phyloP scores from a whole-genome alignment of 2,113 vertebrate genomes.

The Erpornis zantholeuca region DNA sequence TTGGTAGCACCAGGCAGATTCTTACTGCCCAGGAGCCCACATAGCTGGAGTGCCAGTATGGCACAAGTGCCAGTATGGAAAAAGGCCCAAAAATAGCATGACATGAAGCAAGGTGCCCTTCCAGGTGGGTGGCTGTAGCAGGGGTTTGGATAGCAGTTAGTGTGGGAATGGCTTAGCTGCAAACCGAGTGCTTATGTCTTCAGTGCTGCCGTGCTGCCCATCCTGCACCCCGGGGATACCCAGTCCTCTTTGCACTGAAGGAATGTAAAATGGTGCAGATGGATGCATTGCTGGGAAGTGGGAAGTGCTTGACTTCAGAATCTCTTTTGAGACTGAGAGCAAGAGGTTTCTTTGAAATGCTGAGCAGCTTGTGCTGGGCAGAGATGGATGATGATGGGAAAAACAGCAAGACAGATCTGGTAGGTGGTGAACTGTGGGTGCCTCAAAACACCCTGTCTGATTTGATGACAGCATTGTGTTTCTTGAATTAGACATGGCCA shows the following conservation, averaged over 20 bases:
- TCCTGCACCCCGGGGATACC: not conserved
- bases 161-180: not conserved
- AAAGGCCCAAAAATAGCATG: not conserved
- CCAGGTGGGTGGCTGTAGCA: not conserved
- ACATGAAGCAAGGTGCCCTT: not conserved
- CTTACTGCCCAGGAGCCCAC: not conserved
- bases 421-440: not conserved
- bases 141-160: not conserved
- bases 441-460: not conserved
- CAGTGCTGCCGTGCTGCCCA: not conserved
- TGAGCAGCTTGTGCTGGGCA: not conserved
- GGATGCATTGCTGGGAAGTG: not conserved
- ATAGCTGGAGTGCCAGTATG: not conserved
- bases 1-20: not conserved
- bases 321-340: not conserved
- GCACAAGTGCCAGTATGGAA: too few relatives aligned
- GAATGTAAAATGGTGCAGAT: not conserved
- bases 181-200: not conserved
- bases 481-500: fast-evolving
- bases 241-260: not conserved
- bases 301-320: not conserved
- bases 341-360: not conserved
- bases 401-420: not conserved
- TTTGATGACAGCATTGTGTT: not conserved
- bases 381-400: not conserved